Evolutionary conservation across 2,797 vertebrate genomes (phyloP).

Genomic region (Gymnothorax javanicus): DNA sequence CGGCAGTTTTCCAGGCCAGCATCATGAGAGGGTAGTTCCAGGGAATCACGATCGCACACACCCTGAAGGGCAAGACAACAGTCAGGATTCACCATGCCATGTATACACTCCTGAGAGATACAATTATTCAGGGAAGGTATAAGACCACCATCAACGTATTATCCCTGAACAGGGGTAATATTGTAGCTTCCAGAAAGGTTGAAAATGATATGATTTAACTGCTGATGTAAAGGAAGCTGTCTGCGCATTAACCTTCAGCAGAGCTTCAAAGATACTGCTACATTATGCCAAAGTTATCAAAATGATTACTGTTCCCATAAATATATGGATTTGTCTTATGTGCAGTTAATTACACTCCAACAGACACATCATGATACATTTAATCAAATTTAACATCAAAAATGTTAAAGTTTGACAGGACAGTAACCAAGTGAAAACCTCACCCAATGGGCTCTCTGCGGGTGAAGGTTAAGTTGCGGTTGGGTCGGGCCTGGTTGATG

Average conservation of each 20-base stretch:
- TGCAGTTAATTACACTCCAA: neutral
- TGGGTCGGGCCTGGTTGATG: conserved; percentile 95
- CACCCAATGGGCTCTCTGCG: conserved; percentile 94
- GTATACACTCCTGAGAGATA: neutral
- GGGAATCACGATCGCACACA: conserved; percentile 94
- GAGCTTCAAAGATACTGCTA: neutral
- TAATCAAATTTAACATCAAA: neutral
- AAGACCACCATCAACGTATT: neutral
- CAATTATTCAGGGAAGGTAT: neutral
- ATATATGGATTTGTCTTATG: neutral
- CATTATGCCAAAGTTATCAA: neutral
- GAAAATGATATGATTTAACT: conserved; percentile 57
- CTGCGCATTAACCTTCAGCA: conserved; percentile 59
- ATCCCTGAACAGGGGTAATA: neutral
- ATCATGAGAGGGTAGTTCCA: conserved; percentile 99
- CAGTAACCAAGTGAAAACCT: conserved; percentile 42
- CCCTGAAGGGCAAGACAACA: conserved; percentile 64
- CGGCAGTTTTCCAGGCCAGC: conserved; percentile 96
- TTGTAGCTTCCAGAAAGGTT: neutral
- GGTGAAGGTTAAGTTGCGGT: conserved; percentile 93
- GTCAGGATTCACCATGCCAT: neutral
- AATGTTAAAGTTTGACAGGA: neutral
- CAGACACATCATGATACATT: neutral
- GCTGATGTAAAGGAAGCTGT: conserved; percentile 82
- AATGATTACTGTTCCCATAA: neutral